phyloP scores from a whole-genome alignment of 2,888 invertebrate genomes.

The Drosophila paranaensis region DNA sequence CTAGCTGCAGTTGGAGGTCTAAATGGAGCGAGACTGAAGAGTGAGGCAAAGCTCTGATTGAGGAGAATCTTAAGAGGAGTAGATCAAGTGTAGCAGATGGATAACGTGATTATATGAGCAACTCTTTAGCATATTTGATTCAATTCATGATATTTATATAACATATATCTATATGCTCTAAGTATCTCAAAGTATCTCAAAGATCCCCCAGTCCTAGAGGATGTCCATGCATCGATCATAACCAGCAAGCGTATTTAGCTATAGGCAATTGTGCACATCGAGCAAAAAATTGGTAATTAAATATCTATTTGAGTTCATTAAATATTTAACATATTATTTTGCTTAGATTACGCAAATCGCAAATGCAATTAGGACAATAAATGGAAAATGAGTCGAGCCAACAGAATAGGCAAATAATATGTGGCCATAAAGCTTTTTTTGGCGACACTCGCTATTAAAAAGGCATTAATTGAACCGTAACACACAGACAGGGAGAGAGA shows the following conservation, averaged over 20 bases:
- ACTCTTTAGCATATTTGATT: too few relatives aligned
- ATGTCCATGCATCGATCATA: background rate
- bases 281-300: slow-evolving; percentile 9
- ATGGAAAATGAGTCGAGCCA: slow-evolving; percentile 4
- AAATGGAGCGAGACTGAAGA: background rate
- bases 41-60: background rate
- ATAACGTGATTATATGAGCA: too few relatives aligned
- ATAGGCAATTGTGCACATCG: background rate
- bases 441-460: slow-evolving; percentile 44
- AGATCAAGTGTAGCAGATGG: too few relatives aligned
- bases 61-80: too few relatives aligned
- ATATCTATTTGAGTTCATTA: slow-evolving; percentile 7
- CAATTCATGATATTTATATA: too few relatives aligned
- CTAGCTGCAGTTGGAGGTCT: background rate
- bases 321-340: slow-evolving; percentile 9
- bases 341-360: slow-evolving; percentile 12
- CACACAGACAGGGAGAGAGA: background rate
- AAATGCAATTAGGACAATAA: slow-evolving; percentile 18
- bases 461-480: slow-evolving; percentile 49
- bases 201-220: background rate
- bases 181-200: too few relatives aligned
- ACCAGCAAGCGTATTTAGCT: background rate
- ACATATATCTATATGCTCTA: too few relatives aligned
- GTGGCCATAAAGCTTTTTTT: slow-evolving; percentile 17
- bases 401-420: slow-evolving; percentile 20